Evolutionary conservation across 2,113 vertebrate species (phyloP), one percentile per base, ranked within the genome.

Genomic region (Geococcyx californianus): DNA sequence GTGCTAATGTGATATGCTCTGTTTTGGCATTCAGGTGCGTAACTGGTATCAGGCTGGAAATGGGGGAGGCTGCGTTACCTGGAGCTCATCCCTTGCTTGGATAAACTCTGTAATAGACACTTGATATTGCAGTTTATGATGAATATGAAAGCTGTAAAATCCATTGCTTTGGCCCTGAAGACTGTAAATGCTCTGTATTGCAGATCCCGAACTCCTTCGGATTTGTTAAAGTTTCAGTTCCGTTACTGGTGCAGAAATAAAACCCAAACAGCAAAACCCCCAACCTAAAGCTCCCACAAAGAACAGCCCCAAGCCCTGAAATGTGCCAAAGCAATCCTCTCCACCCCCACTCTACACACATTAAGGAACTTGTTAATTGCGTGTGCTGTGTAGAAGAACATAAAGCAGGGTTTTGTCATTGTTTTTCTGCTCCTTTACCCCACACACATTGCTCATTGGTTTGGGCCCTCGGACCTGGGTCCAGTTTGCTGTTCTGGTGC

Each of bases 331-430:
- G 5, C 23, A 5, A 9, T 21, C 15, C 19, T 56, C 13, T 33
- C 55, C 4, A 1, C 7, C 69, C 11, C 4, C 23, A 21, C 24
- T 20, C 3, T 1, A 0, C 1, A n/a, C 28, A 15, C 20, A 4
- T 2, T 2, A 6, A 67, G 36, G 38, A 42, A 26, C 18, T 29
- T 19, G 17, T 13, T 6, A 7, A 23, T 36, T 17, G 7, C 5
- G 7, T 4, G 0, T 18, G 20, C 20, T 38, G 15, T 2, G 7
- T 2, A 24, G n/a, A 62, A 18, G n/a, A 33, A 34, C 47, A 38
- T 1, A 25, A 20, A 20, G 1, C 2, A 29, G 12, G 7, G 3
- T 6, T 33, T 69, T 33, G 3, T 7, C 13, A 2, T 3, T 18
- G 33, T 31, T 78, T 17, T 56, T 66, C 51, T 16, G 49, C 1